Evolutionary conservation across 2,888 invertebrate species (phyloP), one percentile per base, ranked within the genome.

Genomic region (Argyra leucocephala): DNA sequence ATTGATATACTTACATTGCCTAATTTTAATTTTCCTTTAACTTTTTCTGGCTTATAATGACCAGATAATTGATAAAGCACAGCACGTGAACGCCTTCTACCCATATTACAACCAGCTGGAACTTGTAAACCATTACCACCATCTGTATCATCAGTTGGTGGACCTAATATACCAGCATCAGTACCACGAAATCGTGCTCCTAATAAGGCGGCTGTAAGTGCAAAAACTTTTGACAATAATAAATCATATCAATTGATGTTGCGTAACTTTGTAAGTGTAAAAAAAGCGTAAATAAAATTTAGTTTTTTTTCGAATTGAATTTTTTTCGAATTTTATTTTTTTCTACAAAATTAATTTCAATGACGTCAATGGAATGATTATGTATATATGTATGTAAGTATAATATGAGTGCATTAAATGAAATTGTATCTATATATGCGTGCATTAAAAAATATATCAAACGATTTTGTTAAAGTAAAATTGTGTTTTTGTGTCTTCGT

Each of bases 31-130:
- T 96, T 96, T 71, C 89, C 90, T 83, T 96, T 92, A 82, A 88
- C 88, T 79, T 92, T 92, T 81, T 94, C 94, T 76, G 93, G 93
- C 80, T 93, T 94, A 82, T 96, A 96, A 68, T 96, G 96, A 70
- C 96, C 96, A 73, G 95, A 96, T 74, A 96, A 86, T 82, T 96
- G 96, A 83, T 96, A 96, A 69, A 96, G 88, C 67, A 96, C 96
- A 60, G 96, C 96, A 76, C 96, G 85, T 78, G 95, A 95, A 75
- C 96, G 86, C 75, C 96, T 85, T 72, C 96, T 83, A 73, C 93
- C 93, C 83, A 94, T 94, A 83, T 93, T 93, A 75, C 90, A 88
- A 73, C 90, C 88, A 72, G 91, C 90, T 68, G 88, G 88, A 73
- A 88, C 87, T 82, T 89, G 89, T 81, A 90, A 78, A 78, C 86